Base-by-base conservation (phyloP, 2,797 vertebrate species). In the Labeo calbasu region DNA sequence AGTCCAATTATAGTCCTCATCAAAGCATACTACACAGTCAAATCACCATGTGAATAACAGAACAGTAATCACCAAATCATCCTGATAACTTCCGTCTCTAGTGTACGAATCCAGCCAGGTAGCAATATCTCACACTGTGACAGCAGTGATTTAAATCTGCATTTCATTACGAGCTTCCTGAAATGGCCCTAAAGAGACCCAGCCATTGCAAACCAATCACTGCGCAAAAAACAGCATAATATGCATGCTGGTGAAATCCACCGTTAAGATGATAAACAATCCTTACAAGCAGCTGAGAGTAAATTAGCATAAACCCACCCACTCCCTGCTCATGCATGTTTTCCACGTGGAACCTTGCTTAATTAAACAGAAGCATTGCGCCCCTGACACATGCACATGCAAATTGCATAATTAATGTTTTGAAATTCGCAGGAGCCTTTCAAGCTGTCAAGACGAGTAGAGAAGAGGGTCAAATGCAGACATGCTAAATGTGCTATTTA, bases 401-500 rank as follows among this genome's bases (percentile, higher is more conserved):
- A 82, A 89, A 86, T 80, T 90, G 90, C 91, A 92, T 89, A 91
- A 92, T 87, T 90, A 82, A 92, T 88, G 88, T 65, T 51, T 84
- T 13, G 40, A 80, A 88, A 89, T 88, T 79, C 88, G 88, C 53
- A 79, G 43, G 53, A 84, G 76, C 55, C 55, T 84, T 84, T 63
- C 43, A 72, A 79, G 76, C 76, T 71, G 75, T 79, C 53, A 79
- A 40, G 46, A 79, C 61, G 15, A 71, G 28, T 79, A 53, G 68
- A 78, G 46, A 79, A 65, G 76, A 79, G 66, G 53, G 76, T 72
- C 76, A 65, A 70, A 72, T 72, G 68, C 43, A 78, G 71, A 79
- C 72, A 43, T 1, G 7, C 11, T 55, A 76, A 55, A 76, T 63
- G 48, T 46, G 63, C 7, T 28, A 46, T 19, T 43, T 72, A 59